Evolutionary conservation across 2,797 vertebrate species (phyloP), one percentile per base, ranked within the genome.

Genomic region (Channallabes apus): DNA sequence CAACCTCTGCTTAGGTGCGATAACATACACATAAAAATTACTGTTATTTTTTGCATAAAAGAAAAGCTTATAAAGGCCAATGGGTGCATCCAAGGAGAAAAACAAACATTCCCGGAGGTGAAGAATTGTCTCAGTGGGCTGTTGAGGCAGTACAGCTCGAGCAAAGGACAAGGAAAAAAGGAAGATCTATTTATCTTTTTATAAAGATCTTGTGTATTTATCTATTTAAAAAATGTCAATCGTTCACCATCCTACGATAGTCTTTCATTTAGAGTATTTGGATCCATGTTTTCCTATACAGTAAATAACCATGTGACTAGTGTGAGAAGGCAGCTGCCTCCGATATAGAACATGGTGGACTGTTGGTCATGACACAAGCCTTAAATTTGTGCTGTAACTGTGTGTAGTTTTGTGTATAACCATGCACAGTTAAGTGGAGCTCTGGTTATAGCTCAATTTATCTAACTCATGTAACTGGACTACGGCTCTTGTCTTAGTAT

Each of bases 31-130:
- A 6, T 71, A 56, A 51, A 76, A 54, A 77, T 38, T 20, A 35
- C 56, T 61, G 17, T 72, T 41, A 17, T 69, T 82, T 61, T 17
- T 61, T 6, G 51, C 38, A 67, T 27, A 58, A 62, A 71, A 77
- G 29, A 56, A 27, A 86, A 86, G 54, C 62, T 82, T 83, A 67
- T 58, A 15, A 17, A 54, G 41, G 73, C 41, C 65, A 67, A 81
- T 29, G 27, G 18, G 35, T 64, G 35, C 71, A 87, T 86, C 65
- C 59, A 86, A 38, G 86, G 78, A 80, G 82, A 88, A 89, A 87
- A 89, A 84, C 87, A 89, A 85, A 54, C 17, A 86, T 79, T 89
- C 85, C 84, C 89, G 82, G 51, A 84, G 88, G 90, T 69, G 62
- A 83, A 86, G 24, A 56, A 61, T 27, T 58, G 17, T 88, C 89